Evolutionary conservation across 2,888 invertebrate species (phyloP), one percentile per base, ranked within the genome.

Genomic region (Achlya flavicornis): DNA sequence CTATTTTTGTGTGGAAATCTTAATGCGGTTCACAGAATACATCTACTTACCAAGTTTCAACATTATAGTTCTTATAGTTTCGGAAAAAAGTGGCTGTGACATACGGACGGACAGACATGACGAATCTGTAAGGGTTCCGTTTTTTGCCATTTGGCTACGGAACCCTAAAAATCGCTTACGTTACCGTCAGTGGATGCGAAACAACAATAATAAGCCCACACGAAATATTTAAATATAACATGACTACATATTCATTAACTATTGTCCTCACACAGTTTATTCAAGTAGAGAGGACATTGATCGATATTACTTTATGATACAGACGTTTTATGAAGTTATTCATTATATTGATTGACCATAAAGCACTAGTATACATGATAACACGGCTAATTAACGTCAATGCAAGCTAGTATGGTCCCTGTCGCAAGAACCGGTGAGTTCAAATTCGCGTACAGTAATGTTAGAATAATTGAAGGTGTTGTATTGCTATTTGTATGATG

Each of bases 271-370:
- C 19, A 12, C 4, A 11, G 41, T 58, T 58, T 14, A 58, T 32
- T 10, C 10, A 35, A 35, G 35, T 35, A 35, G 35, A 26, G 12
- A 14, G 33, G 14, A 10, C 19, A 19, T 38, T 10, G 19, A 4
- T 38, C 41, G 41, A 41, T 38, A 48, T 16, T 48, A 16, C 16
- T 48, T 48, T 5, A 48, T n/a, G 48, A 48, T 48, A 16, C 41
- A 41, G 12, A n/a, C 46, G 59, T 5, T 59, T 41, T 59, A 59
- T 38, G 60, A 60, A n/a, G 19, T 60, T 26, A 26, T 26, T 26
- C 60, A 19, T 43, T 60, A 19, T 41, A 60, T 26, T 41, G 41
- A 41, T 60, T 60, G 60, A 26, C 14, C 16, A 60, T 60, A 60
- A 60, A 60, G 41, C 43, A 60, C 60, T 41, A 5, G 53, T 53